Conservation (phyloP, 2,888 invertebrate species). For the Operophtera brumata region DNA sequence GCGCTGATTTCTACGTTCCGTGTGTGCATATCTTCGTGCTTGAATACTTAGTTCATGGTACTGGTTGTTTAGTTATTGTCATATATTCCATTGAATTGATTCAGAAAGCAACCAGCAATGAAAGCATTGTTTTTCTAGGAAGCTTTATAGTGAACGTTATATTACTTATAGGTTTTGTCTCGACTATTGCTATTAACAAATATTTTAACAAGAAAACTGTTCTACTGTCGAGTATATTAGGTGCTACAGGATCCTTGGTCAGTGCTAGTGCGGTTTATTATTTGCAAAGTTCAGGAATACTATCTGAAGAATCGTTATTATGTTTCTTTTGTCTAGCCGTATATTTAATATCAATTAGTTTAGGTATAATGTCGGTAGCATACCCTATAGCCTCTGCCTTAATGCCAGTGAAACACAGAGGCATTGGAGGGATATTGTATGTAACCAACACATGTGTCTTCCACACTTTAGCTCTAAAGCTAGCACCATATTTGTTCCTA, state of each 20-base stretch:
- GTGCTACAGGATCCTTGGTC: not conserved
- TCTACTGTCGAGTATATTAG: conserved; percentile 9
- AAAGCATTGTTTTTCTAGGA: conserved; percentile 6
- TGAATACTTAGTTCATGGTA: conserved; percentile 17
- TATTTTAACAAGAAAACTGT: conserved; percentile 25
- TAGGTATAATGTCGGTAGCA: conserved; percentile 3
- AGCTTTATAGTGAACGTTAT: conserved; percentile 11
- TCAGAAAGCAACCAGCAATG: conserved; percentile 12
- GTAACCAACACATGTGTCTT: conserved; percentile 7
- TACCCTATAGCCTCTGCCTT: conserved; percentile 13
- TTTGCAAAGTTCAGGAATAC: not conserved
- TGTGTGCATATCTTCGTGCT: conserved; percentile 10
- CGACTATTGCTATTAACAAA: conserved; percentile 7
- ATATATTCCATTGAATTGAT: conserved; percentile 24
- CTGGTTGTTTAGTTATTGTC: conserved; percentile 6
- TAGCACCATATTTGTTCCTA: conserved; percentile 18
- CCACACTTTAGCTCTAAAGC: conserved; percentile 16
- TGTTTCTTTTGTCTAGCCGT: conserved; percentile 9
- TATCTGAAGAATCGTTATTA: conserved; percentile 3
- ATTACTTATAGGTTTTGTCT: conserved; percentile 6
- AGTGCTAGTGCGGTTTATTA: not conserved
- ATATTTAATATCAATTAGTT: not conserved
- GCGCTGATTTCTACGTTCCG: conserved; percentile 5
- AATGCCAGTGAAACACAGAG: conserved; percentile 28
- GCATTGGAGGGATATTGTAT: conserved; percentile 19